phyloP scores from a whole-genome alignment of 2,797 vertebrate species.

The Myiotriccus ornatus region DNA sequence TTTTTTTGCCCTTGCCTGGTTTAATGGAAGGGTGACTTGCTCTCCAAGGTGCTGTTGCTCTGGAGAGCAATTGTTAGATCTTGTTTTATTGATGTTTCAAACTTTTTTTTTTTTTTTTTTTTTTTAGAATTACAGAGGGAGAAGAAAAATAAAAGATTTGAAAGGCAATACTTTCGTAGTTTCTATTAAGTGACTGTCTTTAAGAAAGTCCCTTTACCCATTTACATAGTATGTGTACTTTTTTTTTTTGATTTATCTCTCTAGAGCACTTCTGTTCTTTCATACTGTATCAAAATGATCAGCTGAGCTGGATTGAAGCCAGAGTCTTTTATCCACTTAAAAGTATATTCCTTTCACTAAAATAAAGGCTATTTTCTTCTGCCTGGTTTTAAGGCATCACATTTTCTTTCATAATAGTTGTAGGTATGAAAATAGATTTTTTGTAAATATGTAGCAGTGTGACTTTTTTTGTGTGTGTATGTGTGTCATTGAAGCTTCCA shows the following conservation, averaged over 20 bases:
- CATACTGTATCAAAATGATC: neutral
- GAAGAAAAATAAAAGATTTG: neutral
- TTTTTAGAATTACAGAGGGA: neutral
- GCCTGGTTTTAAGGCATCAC: neutral
- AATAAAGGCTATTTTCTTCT: neutral
- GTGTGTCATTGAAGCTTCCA: neutral
- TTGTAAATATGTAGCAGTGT: neutral
- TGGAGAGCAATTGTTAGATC: neutral
- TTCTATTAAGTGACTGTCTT: neutral
- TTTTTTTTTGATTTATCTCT: neutral
- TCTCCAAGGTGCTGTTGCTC: neutral
- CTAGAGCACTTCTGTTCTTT: neutral
- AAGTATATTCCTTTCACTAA: neutral
- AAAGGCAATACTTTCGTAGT: neutral
- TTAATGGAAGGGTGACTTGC: neutral
- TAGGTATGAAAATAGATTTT: neutral
- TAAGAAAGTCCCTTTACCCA: neutral
- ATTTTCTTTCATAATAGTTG: neutral
- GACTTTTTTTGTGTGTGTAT: neutral
- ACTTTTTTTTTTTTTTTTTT: neutral
- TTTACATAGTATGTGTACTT: neutral
- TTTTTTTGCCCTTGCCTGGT: neutral
- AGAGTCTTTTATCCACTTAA: neutral
- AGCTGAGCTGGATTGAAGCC: neutral
- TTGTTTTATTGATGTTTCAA: neutral